These are phyloP conservation scores for Mastomys natalensis DNA, from an alignment of 2,113 vertebrate genomes.

Conservation along the genomic window DNA sequence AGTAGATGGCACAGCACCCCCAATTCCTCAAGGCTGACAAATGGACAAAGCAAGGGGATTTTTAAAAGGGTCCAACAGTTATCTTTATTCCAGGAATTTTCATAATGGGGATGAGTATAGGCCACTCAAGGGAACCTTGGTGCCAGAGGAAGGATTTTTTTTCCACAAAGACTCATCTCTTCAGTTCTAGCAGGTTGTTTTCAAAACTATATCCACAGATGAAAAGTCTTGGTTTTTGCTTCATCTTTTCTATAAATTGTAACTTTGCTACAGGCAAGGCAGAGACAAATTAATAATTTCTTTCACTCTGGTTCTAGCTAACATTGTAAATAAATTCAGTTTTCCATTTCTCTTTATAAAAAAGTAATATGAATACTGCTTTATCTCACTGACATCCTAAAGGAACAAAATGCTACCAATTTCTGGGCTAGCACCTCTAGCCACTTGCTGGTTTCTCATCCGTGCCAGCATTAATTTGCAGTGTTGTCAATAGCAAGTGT, in stretches of 20 bases:
- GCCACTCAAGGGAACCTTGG: background rate
- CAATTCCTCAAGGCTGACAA: background rate
- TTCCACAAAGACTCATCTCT: background rate
- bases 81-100: background rate
- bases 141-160: background rate
- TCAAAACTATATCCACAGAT: background rate
- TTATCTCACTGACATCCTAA: constrained; percentile 32
- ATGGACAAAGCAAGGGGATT: background rate
- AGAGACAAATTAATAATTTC: background rate
- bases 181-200: background rate
- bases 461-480: constrained; percentile 51
- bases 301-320: background rate
- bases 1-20: background rate
- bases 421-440: constrained; percentile 26
- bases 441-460: constrained; percentile 26
- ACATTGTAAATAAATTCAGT: background rate
- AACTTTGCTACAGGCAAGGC: background rate
- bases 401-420: constrained; percentile 41
- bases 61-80: background rate
- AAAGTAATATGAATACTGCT: background rate
- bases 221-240: background rate
- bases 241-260: constrained; percentile 8
- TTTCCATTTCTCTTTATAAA: background rate
- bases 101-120: background rate
- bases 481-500: constrained; percentile 39